These are phyloP conservation scores for Hanleya hanleyi DNA, from an alignment of 2,888 invertebrate genomes.

Conservation along the genomic window DNA sequence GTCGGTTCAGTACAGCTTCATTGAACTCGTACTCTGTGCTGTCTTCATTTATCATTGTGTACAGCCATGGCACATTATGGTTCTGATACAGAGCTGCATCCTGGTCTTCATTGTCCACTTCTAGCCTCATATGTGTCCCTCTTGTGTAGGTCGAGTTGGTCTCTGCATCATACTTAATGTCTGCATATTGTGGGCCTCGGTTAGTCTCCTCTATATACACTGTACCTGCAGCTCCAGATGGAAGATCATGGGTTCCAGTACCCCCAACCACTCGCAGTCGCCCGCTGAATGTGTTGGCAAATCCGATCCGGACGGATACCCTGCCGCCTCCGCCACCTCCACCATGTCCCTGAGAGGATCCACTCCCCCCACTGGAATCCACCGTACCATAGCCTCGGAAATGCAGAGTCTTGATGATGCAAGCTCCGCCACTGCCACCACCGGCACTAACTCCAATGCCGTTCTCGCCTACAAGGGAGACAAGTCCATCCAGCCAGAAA, in stretches of 20 bases:
- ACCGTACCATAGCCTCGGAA: conserved; percentile 57
- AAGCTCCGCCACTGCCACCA: conserved; percentile 60
- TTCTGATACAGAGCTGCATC: conserved; percentile 48
- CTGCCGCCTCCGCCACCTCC: conserved; percentile 59
- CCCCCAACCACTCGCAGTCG: conserved; percentile 49
- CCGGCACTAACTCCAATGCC: conserved; percentile 47
- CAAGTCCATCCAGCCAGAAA: conserved; percentile 51
- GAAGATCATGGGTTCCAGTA: conserved; percentile 43
- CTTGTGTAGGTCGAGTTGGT: conserved; percentile 29
- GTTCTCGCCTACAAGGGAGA: conserved; percentile 46
- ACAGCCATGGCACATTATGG: conserved; percentile 58
- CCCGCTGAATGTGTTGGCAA: conserved; percentile 51
- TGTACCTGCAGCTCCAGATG: conserved; percentile 60
- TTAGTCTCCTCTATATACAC: conserved; percentile 55
- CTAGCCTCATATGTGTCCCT: conserved; percentile 46
- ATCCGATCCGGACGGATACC: conserved; percentile 47
- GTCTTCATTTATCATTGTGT: conserved; percentile 48
- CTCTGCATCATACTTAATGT: conserved; percentile 50
- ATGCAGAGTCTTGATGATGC: conserved; percentile 52
- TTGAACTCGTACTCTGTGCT: conserved; percentile 52
- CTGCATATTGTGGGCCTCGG: conserved; percentile 60
- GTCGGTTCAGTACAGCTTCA: conserved; percentile 49
- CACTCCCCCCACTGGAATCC: conserved; percentile 51
- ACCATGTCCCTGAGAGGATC: conserved; percentile 32
- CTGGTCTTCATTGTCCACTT: conserved; percentile 52